Evolutionary conservation across 1,140 invertebrate species (phyloP).

Genomic region (Cephus cinctus): DNA sequence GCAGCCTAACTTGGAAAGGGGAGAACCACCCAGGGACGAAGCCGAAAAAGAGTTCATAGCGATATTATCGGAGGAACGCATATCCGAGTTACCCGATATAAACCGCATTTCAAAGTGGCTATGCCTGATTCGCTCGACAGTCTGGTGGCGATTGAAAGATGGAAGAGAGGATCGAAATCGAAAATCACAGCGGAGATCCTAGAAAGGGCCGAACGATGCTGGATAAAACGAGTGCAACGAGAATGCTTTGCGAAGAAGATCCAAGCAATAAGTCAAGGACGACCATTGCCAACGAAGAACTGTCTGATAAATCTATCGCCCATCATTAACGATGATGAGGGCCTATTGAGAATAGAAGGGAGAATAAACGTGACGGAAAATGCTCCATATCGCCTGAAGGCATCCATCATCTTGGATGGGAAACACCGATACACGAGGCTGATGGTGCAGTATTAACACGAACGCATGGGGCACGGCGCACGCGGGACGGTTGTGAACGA

Average conservation of each 20-base stretch:
- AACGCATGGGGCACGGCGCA: conserved; percentile 15
- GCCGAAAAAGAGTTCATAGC: not conserved
- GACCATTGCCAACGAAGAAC: not conserved
- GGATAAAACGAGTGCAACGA: conserved; percentile 4
- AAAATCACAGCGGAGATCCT: not conserved
- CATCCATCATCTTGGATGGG: conserved; percentile 12
- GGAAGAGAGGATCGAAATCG: not conserved
- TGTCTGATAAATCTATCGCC: conserved; percentile 1
- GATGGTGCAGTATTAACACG: conserved; percentile 20
- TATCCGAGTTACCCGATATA: not conserved
- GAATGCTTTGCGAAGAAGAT: conserved; percentile 4
- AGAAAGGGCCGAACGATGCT: not conserved
- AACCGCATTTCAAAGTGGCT: conserved; percentile 14
- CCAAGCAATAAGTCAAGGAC: not conserved
- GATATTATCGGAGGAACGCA: not conserved
- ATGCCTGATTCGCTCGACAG: conserved; percentile 12
- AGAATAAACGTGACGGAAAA: not conserved
- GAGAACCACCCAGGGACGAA: too few relatives aligned
- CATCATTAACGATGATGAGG: conserved; percentile 6
- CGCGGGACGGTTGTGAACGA: conserved; percentile 15
- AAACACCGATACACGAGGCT: conserved; percentile 19
- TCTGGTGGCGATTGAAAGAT: conserved; percentile 3
- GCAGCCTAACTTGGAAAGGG: too few relatives aligned
- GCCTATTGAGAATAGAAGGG: conserved; percentile 9
- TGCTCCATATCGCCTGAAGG: not conserved